Evolutionary conservation across 2,888 invertebrate species (phyloP), one percentile per base, ranked within the genome.

Genomic region (Neoaliturus tenellus): DNA sequence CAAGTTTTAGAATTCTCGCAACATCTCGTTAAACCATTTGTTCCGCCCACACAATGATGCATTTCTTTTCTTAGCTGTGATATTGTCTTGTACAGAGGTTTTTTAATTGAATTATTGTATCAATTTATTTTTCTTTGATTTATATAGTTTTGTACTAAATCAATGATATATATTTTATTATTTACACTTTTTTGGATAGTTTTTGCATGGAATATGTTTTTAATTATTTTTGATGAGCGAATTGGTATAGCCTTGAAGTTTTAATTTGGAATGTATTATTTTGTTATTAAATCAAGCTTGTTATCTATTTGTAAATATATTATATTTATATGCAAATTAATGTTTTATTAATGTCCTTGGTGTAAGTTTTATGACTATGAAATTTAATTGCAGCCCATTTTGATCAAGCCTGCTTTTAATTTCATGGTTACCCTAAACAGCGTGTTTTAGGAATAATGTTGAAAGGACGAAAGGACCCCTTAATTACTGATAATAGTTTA

Each of bases 1-100:
- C 96, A 96, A 88, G 96, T 99, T 10, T 94, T 93, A 88, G 91
- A 93, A 8, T 99, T 99, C 91, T 98, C 98, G 0, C 94, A 96
- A 90, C 93, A 96, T 91, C 92, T 99, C 84, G 89, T 98, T 83
- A 93, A 92, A 85, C 97, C 97, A 0, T 97, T 96, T 89, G 90
- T 90, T 86, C 92, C 93, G 2, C 55, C 78, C n/a, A 31, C 78
- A n/a, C 35, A 48, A 33, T 55, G 33, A 78, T 78, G 35, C 1
- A 14, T n/a, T 62, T 62, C n/a, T n/a, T n/a, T n/a, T n/a, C 1
- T 4, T 28, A 62, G 17, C 62, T 62, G 62, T 62, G 62, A 62
- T 62, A 23, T 28, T 62, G 28, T 62, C 31, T 51, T 51, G 51
- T 51, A 51, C 62, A 62, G 62, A 14, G 10, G 14, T 62, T n/a